These are phyloP conservation scores for Elysia crispata DNA, from an alignment of 2,888 invertebrate species.

Conservation along the genomic window DNA sequence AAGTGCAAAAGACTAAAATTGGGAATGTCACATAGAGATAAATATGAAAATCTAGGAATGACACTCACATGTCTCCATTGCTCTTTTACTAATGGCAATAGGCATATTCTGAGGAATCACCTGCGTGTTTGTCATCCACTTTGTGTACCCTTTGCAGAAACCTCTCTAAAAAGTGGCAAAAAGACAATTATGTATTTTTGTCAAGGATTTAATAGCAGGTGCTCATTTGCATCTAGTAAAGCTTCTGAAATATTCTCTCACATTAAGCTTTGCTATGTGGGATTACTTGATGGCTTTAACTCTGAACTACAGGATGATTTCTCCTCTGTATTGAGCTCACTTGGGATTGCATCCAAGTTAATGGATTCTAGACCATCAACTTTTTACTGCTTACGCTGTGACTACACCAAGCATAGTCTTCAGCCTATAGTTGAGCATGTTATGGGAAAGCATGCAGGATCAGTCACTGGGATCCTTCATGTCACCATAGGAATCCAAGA, in stretches of 20 bases:
- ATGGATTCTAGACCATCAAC: not conserved
- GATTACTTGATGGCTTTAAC: constrained; percentile 31
- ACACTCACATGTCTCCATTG: constrained; percentile 20
- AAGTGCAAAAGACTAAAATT: no score
- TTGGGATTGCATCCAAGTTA: constrained; percentile 24
- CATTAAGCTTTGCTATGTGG: constrained; percentile 42
- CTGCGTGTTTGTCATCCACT: constrained; percentile 10
- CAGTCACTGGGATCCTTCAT: constrained; percentile 26
- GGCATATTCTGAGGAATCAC: constrained; percentile 16
- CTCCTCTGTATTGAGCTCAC: constrained; percentile 24
- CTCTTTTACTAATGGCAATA: not conserved
- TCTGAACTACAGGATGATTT: not conserved
- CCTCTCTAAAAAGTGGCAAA: not conserved
- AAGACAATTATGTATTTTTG: constrained; percentile 32
- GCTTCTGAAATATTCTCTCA: constrained; percentile 38
- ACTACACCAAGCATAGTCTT: not conserved
- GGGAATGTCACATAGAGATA: no score
- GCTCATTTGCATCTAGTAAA: constrained; percentile 22
- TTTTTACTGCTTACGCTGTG: constrained; percentile 40
- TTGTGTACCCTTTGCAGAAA: constrained; percentile 22
- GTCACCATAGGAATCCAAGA: constrained; percentile 10
- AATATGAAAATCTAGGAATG: no score
- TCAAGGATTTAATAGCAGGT: constrained; percentile 18
- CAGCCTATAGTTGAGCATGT: constrained; percentile 23
- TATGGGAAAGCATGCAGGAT: constrained; percentile 13